Conservation (phyloP, 2,113 vertebrate species). For the Seriola dumerili region DNA sequence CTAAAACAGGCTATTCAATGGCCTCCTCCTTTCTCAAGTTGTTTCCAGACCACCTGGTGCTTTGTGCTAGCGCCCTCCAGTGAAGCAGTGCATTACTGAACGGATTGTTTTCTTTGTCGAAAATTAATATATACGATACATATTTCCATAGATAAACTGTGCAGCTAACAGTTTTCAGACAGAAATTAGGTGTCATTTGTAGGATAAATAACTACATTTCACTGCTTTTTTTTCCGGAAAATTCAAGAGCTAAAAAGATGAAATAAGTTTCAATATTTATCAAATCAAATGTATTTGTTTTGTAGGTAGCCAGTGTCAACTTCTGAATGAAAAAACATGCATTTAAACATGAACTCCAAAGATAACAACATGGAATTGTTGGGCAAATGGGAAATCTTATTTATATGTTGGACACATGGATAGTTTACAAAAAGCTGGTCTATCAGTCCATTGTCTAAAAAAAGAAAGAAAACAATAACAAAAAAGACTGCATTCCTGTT, state of each 20-base stretch:
- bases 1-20: slow-evolving; percentile 84
- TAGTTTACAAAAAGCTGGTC: neutral
- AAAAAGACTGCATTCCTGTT: neutral
- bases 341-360: neutral
- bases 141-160: slow-evolving; percentile 7
- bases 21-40: slow-evolving; percentile 83
- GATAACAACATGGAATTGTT: neutral
- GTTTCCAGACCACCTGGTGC: slow-evolving; percentile 72
- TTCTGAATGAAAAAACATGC: neutral
- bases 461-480: neutral
- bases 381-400: neutral
- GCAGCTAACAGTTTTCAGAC: too few species aligned
- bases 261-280: neutral
- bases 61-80: slow-evolving; percentile 81
- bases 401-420: neutral
- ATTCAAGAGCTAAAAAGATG: neutral
- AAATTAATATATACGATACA: neutral
- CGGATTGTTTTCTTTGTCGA: neutral
- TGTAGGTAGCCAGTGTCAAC: neutral
- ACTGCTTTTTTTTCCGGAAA: neutral
- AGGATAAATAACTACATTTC: neutral
- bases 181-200: neutral
- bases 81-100: slow-evolving; percentile 24
- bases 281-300: neutral
- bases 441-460: neutral